These are phyloP conservation scores for Exephanes ischioxanthus DNA, from an alignment of 2,888 invertebrate species.

Conservation along the genomic window DNA sequence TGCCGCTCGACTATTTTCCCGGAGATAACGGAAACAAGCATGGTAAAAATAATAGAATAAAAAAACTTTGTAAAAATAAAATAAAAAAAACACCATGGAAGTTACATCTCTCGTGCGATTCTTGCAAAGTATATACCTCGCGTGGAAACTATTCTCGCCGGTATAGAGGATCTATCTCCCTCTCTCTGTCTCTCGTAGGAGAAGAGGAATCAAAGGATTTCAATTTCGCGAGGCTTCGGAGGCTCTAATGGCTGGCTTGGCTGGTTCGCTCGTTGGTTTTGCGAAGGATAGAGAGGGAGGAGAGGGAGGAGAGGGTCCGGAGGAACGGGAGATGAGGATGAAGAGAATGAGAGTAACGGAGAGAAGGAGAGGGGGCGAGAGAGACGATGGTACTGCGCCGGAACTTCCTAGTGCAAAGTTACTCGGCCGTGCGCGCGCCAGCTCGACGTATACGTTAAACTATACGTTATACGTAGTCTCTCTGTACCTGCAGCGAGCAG, in stretches of 20 bases:
- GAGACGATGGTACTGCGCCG: conserved; percentile 56
- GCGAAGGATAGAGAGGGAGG: not conserved
- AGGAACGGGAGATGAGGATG: conserved; percentile 56
- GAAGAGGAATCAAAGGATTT: conserved; percentile 66
- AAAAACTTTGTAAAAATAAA: not conserved
- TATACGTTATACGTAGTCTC: conserved; percentile 57
- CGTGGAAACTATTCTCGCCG: not conserved
- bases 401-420: conserved; percentile 71
- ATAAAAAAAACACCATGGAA: not conserved
- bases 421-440: conserved; percentile 65
- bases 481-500: conserved; percentile 54
- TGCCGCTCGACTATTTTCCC: not conserved
- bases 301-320: conserved; percentile 2
- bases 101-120: not conserved
- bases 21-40: conserved; percentile 9
- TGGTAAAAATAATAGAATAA: not conserved
- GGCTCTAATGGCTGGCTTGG: conserved; percentile 66
- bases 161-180: not conserved
- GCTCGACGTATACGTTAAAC: conserved; percentile 55
- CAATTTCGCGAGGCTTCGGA: conserved; percentile 64
- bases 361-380: conserved; percentile 42
- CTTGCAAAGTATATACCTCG: not conserved
- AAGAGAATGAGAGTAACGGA: conserved; percentile 59
- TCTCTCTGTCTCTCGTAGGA: conserved; percentile 26
- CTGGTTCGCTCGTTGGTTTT: conserved; percentile 34